phyloP scores from a whole-genome alignment of 1,140 invertebrate species.

The Solenopsis fugax region DNA sequence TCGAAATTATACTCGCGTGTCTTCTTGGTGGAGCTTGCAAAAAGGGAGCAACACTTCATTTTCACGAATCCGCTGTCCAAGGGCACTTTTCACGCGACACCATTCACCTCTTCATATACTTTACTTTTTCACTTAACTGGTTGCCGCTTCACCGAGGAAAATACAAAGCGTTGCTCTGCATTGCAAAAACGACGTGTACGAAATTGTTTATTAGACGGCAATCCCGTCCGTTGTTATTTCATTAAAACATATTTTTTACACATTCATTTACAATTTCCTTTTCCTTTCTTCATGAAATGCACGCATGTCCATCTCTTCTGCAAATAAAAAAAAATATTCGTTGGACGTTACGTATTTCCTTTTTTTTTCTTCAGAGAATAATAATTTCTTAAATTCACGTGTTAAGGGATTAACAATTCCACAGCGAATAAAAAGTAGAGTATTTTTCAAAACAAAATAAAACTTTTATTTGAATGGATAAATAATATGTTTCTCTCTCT shows the following conservation, averaged over 20 bases:
- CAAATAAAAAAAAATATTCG: slow-evolving; percentile 39
- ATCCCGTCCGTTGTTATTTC: slow-evolving; percentile 17
- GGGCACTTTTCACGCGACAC: not conserved
- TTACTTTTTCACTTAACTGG: slow-evolving; percentile 18
- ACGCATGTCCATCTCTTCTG: not conserved
- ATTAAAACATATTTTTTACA: slow-evolving; percentile 18
- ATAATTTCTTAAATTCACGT: slow-evolving; percentile 7
- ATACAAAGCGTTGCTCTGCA: not conserved
- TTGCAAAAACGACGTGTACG: not conserved
- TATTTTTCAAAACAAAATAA: too few species aligned
- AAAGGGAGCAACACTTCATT: not conserved
- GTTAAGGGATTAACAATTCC: too few species aligned
- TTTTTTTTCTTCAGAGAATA: not conserved
- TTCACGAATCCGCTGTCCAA: not conserved
- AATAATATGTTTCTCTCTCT: too few species aligned
- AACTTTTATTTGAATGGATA: too few species aligned
- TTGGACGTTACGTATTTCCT: not conserved
- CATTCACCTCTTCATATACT: not conserved
- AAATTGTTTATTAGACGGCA: slow-evolving; percentile 38
- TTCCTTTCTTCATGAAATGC: not conserved
- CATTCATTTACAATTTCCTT: not conserved
- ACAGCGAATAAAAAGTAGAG: too few species aligned
- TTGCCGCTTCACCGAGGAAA: slow-evolving; percentile 12
- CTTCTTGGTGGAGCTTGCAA: not conserved
- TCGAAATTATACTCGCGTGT: slow-evolving; percentile 17